Evolutionary conservation across 2,888 invertebrate genomes (phyloP), one percentile per base, ranked within the genome.

Genomic region (Nineta flava): DNA sequence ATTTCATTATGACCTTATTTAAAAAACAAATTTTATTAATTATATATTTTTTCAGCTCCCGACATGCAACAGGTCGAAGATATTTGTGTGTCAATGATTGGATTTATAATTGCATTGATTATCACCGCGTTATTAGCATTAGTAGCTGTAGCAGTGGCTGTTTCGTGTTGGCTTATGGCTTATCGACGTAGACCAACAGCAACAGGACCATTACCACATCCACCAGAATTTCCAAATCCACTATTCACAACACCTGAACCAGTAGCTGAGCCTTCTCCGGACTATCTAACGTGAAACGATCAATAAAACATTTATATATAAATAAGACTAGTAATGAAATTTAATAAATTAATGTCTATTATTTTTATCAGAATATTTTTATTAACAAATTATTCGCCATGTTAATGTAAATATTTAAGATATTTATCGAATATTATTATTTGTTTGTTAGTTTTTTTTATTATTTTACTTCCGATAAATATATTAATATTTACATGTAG

Each of bases 121-220:
- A 84, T 94, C 64, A 94, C 93, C 56, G 92, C 92, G 47, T 75
- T 93, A 53, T 70, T 94, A 62, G 92, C 93, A 51, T 74, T 94
- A 55, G 92, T 93, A 52, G 92, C 93, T 51, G 92, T 94, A 51
- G 93, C 93, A 26, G 87, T 93, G 47, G 92, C 92, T 51, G 92
- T 93, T 51, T 92, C 91, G 54, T 93, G 93, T 69, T 94, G 93
- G 93, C 75, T 93, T 56, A 87, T 93, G 79, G 93, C 93, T 58
- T 92, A 92, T 72, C 72, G 92, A 57, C 79, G 91, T 59, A 79
- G 87, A 62, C 87, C 91, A 48, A 88, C 88, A 61, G 79, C 86
- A 48, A 79, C 87, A 55, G 92, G 92, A 40, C 93, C 93, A 45
- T 74, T 93, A 60, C 92, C 93, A 56, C 93, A 93, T 74, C 93